phyloP scores from a whole-genome alignment of 2,888 invertebrate genomes.

The Trichogramma evanescens region DNA sequence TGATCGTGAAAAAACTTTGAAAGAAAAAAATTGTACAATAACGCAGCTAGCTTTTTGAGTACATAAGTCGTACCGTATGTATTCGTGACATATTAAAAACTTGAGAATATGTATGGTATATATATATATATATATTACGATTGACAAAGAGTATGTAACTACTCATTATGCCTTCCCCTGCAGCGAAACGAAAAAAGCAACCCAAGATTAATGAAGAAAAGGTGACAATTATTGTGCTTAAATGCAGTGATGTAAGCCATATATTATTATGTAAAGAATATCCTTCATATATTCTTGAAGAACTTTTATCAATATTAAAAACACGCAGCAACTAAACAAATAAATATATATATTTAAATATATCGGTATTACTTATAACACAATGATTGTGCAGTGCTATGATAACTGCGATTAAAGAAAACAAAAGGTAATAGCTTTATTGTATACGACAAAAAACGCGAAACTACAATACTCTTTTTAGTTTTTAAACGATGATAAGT shows the following conservation, averaged over 20 bases:
- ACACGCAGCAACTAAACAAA: neutral
- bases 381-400: neutral
- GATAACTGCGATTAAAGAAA: conserved; percentile 14
- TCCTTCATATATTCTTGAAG: conserved; percentile 27
- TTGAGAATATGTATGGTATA: conserved; percentile 12
- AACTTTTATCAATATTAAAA: conserved; percentile 11
- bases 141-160: conserved; percentile 19
- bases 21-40: conserved; percentile 32
- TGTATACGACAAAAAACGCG: conserved; percentile 10
- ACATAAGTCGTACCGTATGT: too few species aligned
- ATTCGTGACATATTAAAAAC: too few species aligned
- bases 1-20: conserved; percentile 12
- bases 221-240: conserved; percentile 19
- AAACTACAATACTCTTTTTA: conserved; percentile 26
- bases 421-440: conserved; percentile 24
- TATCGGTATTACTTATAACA: too few species aligned
- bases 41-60: conserved; percentile 17
- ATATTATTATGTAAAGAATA: conserved; percentile 19
- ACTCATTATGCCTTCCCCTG: conserved; percentile 23
- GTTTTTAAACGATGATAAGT: conserved; percentile 17
- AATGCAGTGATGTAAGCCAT: conserved; percentile 13
- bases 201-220: conserved; percentile 20
- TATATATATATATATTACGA: conserved; percentile 2
- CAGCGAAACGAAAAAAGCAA: conserved; percentile 15
- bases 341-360: conserved; percentile 16